Evolutionary conservation across 2,888 invertebrate genomes (phyloP), one percentile per base, ranked within the genome.

Genomic region (Lypha dubia): DNA sequence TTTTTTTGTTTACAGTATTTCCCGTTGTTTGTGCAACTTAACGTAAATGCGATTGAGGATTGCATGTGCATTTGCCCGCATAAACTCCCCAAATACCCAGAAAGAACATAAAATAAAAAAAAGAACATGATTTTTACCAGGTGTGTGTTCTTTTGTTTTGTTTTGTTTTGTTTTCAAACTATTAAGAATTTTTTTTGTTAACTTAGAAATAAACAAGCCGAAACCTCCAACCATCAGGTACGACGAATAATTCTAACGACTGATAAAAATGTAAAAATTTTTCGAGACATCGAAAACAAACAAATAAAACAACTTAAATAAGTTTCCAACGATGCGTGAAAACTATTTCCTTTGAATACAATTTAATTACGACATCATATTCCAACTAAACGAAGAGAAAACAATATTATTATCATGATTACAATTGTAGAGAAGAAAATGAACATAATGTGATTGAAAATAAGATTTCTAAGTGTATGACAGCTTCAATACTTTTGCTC

Each of bases 201-300:
- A 44, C 44, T 44, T 9, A 8, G 1, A n/a, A 44, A n/a, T 15
- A 44, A 44, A 44, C 5, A 44, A n/a, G 15, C 3, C 44, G 15
- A 44, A 15, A 3, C 3, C 15, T 44, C 44, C 44, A 15, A 9
- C 44, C 15, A 15, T 44, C n/a, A 44, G 44, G 44, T n/a, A n/a
- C n/a, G n/a, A n/a, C n/a, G n/a, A n/a, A n/a, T n/a, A 44, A 44
- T 44, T 44, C 44, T 44, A 44, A 44, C 44, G 44, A 44, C 15
- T 44, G n/a, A 44, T 44, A 44, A 6, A 44, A 44, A n/a, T 44
- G 44, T 44, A 44, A 44, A 44, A 4, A 44, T 44, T 44, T 44
- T 44, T 44, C 5, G 3, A 44, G 44, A 44, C 44, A 44, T 15
- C 44, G 44, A 15, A 3, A 4, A 11, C 15, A 44, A n/a, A 4